Base-by-base conservation (phyloP, 2,888 invertebrate genomes). In the Chrysomela aeneicollis region DNA sequence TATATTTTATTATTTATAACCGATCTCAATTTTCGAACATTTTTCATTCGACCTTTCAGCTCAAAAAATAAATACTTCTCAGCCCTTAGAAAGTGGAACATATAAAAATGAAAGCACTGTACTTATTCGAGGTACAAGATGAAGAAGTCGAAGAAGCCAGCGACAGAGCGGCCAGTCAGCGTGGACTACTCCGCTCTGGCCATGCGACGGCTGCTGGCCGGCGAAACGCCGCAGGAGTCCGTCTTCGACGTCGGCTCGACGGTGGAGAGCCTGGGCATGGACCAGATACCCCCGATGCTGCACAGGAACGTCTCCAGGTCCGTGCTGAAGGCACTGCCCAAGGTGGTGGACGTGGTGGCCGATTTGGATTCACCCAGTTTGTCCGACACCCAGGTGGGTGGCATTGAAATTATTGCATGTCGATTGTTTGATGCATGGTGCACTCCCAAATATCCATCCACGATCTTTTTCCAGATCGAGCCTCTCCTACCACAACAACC, bases 331-430 rank as follows among this genome's bases (percentile, higher is more conserved):
- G 26, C 72, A 12, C 63, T 62, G 8, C 66, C 74, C 0, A 70
- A 70, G 1, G 69, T 71, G 42, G 62, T 68, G 6, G 71, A 76
- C 19, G 71, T 73, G 10, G 74, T 82, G 3, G 79, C 79, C 3
- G 82, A 83, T 76, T 74, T 88, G 78, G 87, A 88, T 75, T 87
- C 87, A 26, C 87, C 88, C 21, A 87, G 87, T 76, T 83, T 88
- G 70, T 87, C 87, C 49, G 87, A 87, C 77, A 88, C 88, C 54
- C 87, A 88, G 75, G 84, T 86, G 73, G 30, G n/a, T n/a, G n/a
- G n/a, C n/a, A n/a, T n/a, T n/a, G n/a, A n/a, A n/a, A n/a, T n/a
- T n/a, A n/a, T n/a, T n/a, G n/a, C n/a, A n/a, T n/a, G n/a, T n/a
- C n/a, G n/a, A n/a, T n/a, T n/a, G n/a, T n/a, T n/a, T n/a, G n/a